A percentile compares a stretch with the other conserved stretches of the same genome.
Evolutionary conservation across 2,888 invertebrate genomes (phyloP).

Genomic region (Andrena flavipes): DNA sequence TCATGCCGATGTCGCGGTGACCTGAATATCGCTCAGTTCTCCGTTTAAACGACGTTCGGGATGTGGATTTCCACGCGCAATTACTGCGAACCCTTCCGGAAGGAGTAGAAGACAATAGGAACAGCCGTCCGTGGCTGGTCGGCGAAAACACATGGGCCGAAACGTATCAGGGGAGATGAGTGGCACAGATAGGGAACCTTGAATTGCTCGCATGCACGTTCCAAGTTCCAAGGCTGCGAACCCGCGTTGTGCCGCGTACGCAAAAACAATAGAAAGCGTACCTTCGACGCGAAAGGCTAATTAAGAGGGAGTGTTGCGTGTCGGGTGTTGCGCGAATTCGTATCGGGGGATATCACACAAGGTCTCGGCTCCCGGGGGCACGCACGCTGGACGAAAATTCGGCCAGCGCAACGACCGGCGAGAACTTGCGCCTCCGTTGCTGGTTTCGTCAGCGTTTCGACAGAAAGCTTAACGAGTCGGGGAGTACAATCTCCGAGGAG

Average conservation of each 20-base stretch:
- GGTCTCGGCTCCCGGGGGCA: constrained; percentile 25
- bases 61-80: constrained; percentile 29
- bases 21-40: neutral
- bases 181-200: constrained; percentile 39
- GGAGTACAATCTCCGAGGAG: constrained; percentile 44
- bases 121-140: neutral
- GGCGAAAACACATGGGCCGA: neutral
- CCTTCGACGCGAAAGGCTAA: constrained; percentile 15
- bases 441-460: constrained; percentile 58
- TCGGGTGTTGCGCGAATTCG: neutral
- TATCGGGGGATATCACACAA: constrained; percentile 7
- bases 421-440: constrained; percentile 13
- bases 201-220: constrained; percentile 4
- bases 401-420: constrained; percentile 1
- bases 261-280: constrained; percentile 37
- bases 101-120: neutral
- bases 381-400: neutral
- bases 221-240: constrained; percentile 51
- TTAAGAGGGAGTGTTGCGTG: neutral
- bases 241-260: neutral
- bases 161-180: neutral
- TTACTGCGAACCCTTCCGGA: neutral
- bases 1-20: too few species aligned
- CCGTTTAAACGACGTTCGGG: neutral
- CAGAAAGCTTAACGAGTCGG: constrained; percentile 49